Evolutionary conservation across 2,797 vertebrate species (phyloP).

Genomic region (Ambastaia sidthimunki): DNA sequence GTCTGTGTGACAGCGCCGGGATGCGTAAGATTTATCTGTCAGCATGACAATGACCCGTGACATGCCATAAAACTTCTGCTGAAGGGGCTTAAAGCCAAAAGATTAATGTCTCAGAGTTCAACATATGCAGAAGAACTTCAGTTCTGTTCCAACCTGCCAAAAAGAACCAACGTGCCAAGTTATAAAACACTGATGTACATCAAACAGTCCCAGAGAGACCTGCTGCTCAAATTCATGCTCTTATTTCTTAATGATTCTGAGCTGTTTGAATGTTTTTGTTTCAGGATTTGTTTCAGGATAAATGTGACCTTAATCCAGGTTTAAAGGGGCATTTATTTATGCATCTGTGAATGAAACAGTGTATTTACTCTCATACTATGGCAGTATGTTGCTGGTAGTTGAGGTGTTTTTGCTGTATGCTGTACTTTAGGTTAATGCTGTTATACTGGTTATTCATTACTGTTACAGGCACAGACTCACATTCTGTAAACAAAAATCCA

Average conservation of each 20-base stretch:
- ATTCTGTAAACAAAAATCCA: conserved; percentile 16
- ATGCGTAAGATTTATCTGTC: conserved; percentile 27
- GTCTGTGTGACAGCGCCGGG: not conserved
- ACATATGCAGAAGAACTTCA: conserved; percentile 38
- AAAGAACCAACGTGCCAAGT: conserved; percentile 16
- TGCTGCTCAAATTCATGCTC: not conserved
- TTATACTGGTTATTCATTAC: not conserved
- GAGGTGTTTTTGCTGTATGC: not conserved
- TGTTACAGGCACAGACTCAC: not conserved
- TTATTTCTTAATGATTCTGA: not conserved
- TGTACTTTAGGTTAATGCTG: not conserved
- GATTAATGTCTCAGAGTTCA: conserved; percentile 26
- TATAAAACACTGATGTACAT: conserved; percentile 1
- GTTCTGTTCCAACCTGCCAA: conserved; percentile 24
- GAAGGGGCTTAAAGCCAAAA: not conserved
- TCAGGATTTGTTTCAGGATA: no score
- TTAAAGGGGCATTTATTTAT: no score
- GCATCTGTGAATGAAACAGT: no score
- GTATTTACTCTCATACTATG: no score
- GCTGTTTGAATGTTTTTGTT: not conserved
- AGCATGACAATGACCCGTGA: conserved; percentile 31
- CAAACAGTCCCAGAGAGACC: conserved; percentile 24
- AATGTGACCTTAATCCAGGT: no score
- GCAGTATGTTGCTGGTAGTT: not conserved
- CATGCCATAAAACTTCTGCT: conserved; percentile 11